Percentiles rank a stretch among this genome's conserved stretches.
These are phyloP conservation scores for Venusia cambrica DNA, from an alignment of 2,888 invertebrate genomes.

Conservation along the genomic window DNA sequence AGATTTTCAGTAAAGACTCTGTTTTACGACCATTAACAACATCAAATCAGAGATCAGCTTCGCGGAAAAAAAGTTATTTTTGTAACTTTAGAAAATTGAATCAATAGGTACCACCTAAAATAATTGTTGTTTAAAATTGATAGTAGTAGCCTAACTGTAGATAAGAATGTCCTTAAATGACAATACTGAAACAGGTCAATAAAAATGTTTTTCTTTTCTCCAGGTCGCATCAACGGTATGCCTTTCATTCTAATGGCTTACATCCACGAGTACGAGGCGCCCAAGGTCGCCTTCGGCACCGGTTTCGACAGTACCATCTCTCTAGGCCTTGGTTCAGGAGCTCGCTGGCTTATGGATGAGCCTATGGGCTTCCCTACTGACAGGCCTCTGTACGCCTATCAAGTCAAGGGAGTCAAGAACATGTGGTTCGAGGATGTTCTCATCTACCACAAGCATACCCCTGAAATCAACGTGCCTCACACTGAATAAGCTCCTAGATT, in stretches of 20 bases:
- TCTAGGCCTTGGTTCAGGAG: slow-evolving; percentile 70
- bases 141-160: no score
- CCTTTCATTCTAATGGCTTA: slow-evolving; percentile 82
- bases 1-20: no score
- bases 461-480: slow-evolving; percentile 52
- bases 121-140: no score
- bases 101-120: no score
- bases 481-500: slow-evolving; percentile 36
- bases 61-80: no score
- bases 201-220: slow-evolving; percentile 8
- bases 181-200: no score
- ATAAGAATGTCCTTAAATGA: no score
- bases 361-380: slow-evolving; percentile 81
- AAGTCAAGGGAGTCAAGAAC: slow-evolving; percentile 61
- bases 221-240: slow-evolving; percentile 77
- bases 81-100: no score
- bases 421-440: slow-evolving; percentile 71
- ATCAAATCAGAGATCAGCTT: no score
- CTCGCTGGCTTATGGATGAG: slow-evolving; percentile 65
- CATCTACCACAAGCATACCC: slow-evolving; percentile 75
- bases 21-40: no score
- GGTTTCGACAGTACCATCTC: slow-evolving; percentile 73
- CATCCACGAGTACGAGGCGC: slow-evolving; percentile 74
- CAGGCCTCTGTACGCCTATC: slow-evolving; percentile 67
- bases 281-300: slow-evolving; percentile 54